phyloP scores from a whole-genome alignment of 2,113 vertebrate species.

The Lepisosteus osseus region DNA sequence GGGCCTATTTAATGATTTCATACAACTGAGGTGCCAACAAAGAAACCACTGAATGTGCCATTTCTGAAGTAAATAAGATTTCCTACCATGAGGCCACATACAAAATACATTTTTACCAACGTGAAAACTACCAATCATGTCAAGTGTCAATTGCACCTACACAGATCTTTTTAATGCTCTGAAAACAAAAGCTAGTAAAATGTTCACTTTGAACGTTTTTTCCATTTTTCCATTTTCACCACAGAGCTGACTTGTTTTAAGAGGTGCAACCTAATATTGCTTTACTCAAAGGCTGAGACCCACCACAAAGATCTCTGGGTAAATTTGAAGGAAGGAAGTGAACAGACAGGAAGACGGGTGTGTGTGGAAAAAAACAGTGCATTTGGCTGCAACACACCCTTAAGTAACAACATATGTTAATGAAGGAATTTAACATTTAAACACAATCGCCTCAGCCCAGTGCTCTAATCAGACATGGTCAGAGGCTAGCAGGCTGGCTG shows the following conservation, averaged over 20 bases:
- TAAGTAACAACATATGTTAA: conserved; percentile 77
- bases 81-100: conserved; percentile 27
- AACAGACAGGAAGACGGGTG: conserved; percentile 73
- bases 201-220: conserved; percentile 65
- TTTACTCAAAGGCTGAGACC: conserved; percentile 65
- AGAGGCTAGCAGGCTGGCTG: conserved; percentile 12
- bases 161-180: conserved; percentile 31
- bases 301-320: conserved; percentile 76
- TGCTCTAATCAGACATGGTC: conserved; percentile 28
- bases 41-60: conserved; percentile 24
- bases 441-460: conserved; percentile 29
- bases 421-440: conserved; percentile 57
- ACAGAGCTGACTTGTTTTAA: conserved; percentile 73
- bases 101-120: conserved; percentile 39
- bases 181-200: conserved; percentile 56
- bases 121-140: conserved; percentile 24
- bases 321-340: conserved; percentile 69
- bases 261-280: conserved; percentile 77
- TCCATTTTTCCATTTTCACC: conserved; percentile 73
- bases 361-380: conserved; percentile 71
- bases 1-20: conserved; percentile 6
- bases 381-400: conserved; percentile 64
- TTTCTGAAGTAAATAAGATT: conserved; percentile 25
- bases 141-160: conserved; percentile 19
- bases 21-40: conserved; percentile 15